phyloP scores from a whole-genome alignment of 1,140 invertebrate genomes.

The Drosophila bocqueti region DNA sequence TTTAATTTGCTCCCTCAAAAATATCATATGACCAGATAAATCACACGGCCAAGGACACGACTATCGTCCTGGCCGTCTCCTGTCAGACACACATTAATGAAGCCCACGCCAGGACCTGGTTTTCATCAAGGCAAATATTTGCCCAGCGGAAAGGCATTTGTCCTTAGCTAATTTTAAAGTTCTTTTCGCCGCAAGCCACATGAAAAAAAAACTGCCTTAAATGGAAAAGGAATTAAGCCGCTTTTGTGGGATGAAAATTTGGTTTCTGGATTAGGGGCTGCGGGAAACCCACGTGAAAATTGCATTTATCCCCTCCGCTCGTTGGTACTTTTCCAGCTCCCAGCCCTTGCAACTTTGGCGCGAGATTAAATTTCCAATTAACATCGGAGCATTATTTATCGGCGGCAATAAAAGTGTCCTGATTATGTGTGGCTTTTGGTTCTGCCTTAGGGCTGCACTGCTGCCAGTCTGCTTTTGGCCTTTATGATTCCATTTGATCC shows the following conservation, averaged over 20 bases:
- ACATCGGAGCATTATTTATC: slow-evolving; percentile 82
- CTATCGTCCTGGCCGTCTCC: neutral
- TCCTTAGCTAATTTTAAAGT: slow-evolving; percentile 56
- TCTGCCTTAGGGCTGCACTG: neutral
- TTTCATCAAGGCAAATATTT: slow-evolving; percentile 39
- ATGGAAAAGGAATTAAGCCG: slow-evolving; percentile 31
- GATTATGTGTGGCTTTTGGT: slow-evolving; percentile 62
- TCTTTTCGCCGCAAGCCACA: slow-evolving; percentile 3
- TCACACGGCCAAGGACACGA: slow-evolving; percentile 56
- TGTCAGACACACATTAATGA: slow-evolving; percentile 43
- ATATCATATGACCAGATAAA: slow-evolving; percentile 65
- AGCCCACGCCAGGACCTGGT: slow-evolving; percentile 35
- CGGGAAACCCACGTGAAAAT: slow-evolving; percentile 36
- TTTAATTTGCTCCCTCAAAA: slow-evolving; percentile 54
- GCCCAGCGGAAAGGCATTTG: slow-evolving; percentile 25
- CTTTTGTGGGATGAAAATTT: slow-evolving; percentile 22
- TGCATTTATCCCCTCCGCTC: slow-evolving; percentile 23
- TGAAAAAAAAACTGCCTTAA: neutral
- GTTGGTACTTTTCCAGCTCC: neutral
- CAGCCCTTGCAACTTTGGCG: slow-evolving; percentile 19
- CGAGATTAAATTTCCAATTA: slow-evolving; percentile 81
- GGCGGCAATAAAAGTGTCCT: slow-evolving; percentile 79
- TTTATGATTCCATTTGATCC: slow-evolving; percentile 72
- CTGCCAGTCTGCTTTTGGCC: slow-evolving; percentile 13
- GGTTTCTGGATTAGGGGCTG: slow-evolving; percentile 6